Conservation (phyloP, 2,797 vertebrate genomes). For the Poeciliopsis infans region DNA sequence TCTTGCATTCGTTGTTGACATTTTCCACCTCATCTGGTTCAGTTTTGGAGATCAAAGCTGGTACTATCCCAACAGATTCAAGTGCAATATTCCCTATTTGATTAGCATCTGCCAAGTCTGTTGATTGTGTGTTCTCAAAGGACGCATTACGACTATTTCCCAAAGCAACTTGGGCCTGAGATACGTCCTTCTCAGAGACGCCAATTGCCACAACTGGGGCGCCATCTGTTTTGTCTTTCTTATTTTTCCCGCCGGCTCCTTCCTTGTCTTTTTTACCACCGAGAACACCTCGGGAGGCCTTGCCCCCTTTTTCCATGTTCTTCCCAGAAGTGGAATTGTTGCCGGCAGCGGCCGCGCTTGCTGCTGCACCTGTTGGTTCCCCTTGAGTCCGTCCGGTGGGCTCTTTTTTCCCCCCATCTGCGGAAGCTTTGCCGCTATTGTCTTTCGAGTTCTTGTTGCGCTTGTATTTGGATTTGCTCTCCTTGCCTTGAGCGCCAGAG, state of each 20-base stretch:
- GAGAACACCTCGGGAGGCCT: slow-evolving; percentile 88
- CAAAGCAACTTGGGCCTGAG: slow-evolving; percentile 85
- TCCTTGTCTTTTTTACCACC: slow-evolving; percentile 97
- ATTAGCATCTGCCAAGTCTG: slow-evolving; percentile 89
- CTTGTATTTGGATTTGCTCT: slow-evolving; percentile 99
- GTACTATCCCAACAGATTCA: slow-evolving; percentile 93
- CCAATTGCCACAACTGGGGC: slow-evolving; percentile 80
- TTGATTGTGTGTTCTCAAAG: slow-evolving; percentile 88
- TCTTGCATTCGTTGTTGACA: slow-evolving; percentile 87
- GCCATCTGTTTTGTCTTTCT: slow-evolving; percentile 95
- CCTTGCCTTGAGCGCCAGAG: slow-evolving; percentile 96
- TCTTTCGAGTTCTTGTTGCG: slow-evolving; percentile 99
- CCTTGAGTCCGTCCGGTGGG: slow-evolving; percentile 88
- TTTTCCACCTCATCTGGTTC: slow-evolving; percentile 94
- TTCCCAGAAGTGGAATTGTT: slow-evolving; percentile 83
- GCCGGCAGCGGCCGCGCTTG: slow-evolving; percentile 76
- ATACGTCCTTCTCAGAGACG: slow-evolving; percentile 88
- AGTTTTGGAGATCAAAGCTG: slow-evolving; percentile 90
- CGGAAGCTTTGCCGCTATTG: slow-evolving; percentile 89
- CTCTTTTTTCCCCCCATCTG: slow-evolving; percentile 94
- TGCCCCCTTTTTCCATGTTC: slow-evolving; percentile 91
- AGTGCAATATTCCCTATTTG: slow-evolving; percentile 96
- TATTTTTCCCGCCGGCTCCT: slow-evolving; percentile 90
- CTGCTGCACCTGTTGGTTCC: slow-evolving; percentile 84
- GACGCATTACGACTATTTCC: slow-evolving; percentile 87